Percentiles rank a stretch among this genome's conserved stretches.
Conservation (phyloP, 2,888 invertebrate genomes). For the Mycalesis mineus region DNA sequence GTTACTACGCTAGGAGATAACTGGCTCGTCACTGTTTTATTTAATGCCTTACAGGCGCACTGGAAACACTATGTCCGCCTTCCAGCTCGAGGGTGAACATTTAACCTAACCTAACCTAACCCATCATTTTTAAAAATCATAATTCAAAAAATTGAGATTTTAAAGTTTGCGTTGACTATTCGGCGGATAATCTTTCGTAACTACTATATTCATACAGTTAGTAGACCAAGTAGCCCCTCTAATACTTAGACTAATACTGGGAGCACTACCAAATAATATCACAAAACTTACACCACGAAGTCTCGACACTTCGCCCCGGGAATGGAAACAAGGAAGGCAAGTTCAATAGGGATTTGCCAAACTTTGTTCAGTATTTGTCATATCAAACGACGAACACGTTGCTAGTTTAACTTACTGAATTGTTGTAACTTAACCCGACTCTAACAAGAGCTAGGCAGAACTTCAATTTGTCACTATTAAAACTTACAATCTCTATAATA, state of each 20-base stretch:
- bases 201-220: too few species aligned
- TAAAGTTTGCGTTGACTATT: too few species aligned
- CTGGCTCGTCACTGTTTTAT: too few species aligned
- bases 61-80: too few species aligned
- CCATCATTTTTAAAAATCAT: too few species aligned
- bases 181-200: too few species aligned
- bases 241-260: background rate
- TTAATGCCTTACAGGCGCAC: too few species aligned
- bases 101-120: too few species aligned
- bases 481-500: background rate
- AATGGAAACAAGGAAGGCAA: background rate
- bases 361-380: conserved; percentile 5
- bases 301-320: background rate
- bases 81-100: too few species aligned
- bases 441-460: background rate
- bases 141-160: too few species aligned
- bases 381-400: background rate
- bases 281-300: background rate
- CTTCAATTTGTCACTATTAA: background rate
- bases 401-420: background rate
- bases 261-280: background rate
- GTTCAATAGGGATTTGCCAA: background rate
- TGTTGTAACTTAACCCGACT: background rate
- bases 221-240: background rate
- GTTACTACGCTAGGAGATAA: too few species aligned